Evolutionary conservation across 2,113 vertebrate species (phyloP).

Genomic region (Albula glossodonta): DNA sequence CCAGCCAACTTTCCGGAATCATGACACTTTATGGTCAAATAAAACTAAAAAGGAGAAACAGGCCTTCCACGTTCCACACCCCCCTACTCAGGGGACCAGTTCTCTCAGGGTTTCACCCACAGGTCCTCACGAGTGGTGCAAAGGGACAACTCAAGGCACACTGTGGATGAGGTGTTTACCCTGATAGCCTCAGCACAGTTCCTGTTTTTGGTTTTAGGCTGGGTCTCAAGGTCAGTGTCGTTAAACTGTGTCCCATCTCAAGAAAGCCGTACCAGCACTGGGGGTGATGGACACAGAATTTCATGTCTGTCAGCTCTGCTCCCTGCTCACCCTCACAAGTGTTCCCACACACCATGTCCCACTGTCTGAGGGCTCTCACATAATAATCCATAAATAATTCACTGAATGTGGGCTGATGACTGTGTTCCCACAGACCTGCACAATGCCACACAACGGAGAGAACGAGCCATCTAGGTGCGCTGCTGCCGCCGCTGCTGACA

Average conservation of each 20-base stretch:
- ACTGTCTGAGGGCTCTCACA: not conserved
- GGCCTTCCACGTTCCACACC: not conserved
- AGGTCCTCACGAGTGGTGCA: no score
- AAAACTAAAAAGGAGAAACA: not conserved
- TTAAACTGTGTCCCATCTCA: no score
- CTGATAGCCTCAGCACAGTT: no score
- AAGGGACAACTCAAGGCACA: no score
- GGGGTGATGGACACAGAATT: not conserved
- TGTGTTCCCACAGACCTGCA: not conserved
- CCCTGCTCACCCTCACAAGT: not conserved
- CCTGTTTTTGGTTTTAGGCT: no score
- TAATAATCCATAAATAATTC: constrained; percentile 14
- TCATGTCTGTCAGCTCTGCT: not conserved
- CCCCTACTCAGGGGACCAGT: no score
- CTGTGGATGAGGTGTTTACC: no score
- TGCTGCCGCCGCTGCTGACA: not conserved
- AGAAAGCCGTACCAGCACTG: no score
- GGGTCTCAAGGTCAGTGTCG: no score
- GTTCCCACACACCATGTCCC: not conserved
- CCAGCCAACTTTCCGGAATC: not conserved
- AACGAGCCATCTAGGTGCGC: not conserved
- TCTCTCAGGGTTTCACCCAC: no score
- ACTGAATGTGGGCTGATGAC: not conserved
- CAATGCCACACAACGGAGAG: not conserved
- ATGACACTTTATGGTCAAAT: not conserved